phyloP scores from a whole-genome alignment of 2,888 invertebrate species.

The Drosophila phalerata region DNA sequence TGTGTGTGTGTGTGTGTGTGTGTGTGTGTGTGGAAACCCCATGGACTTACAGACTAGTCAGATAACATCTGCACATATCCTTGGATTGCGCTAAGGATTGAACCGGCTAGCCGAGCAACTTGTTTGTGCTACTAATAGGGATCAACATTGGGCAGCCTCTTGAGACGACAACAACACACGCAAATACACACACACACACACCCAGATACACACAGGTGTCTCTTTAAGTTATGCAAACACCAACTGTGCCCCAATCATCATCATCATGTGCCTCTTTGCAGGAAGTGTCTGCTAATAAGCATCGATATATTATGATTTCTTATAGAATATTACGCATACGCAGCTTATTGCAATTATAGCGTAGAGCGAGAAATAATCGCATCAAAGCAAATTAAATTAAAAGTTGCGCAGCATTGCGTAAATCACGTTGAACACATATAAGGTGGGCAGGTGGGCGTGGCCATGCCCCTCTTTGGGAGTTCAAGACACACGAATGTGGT shows the following conservation, averaged over 20 bases:
- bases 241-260: background rate
- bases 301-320: constrained; percentile 44
- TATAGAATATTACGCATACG: constrained; percentile 55
- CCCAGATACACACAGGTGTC: constrained; percentile 16
- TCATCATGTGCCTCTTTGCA: constrained; percentile 17
- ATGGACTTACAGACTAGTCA: constrained; percentile 53
- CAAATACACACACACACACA: constrained; percentile 14
- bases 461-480: background rate
- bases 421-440: constrained; percentile 54
- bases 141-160: constrained; percentile 77
- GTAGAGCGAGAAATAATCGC: constrained; percentile 64
- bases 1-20: background rate
- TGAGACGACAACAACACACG: constrained; percentile 54
- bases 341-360: constrained; percentile 32
- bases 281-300: constrained; percentile 45
- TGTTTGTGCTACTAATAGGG: constrained; percentile 78
- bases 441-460: background rate
- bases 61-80: constrained; percentile 77
- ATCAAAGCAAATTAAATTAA: constrained; percentile 75
- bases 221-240: constrained; percentile 49
- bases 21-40: constrained; percentile 26
- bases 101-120: constrained; percentile 58
- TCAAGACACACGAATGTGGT: constrained; percentile 10
- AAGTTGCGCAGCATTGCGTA: constrained; percentile 70
- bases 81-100: constrained; percentile 58